Evolutionary conservation across 2,888 invertebrate species (phyloP).

Genomic region (Koerneria pararmatus): DNA sequence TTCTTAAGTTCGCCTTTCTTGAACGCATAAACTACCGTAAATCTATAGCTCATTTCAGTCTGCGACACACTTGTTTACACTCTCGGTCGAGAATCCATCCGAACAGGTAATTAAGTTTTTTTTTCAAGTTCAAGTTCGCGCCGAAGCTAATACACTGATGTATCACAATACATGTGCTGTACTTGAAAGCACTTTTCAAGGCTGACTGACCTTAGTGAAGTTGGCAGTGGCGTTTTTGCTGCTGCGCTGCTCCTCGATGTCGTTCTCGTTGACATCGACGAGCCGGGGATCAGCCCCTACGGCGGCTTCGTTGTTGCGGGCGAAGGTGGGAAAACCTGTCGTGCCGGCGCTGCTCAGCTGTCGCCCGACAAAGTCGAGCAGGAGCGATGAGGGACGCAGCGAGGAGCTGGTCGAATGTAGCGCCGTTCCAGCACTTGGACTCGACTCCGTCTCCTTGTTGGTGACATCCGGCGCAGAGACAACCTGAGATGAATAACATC

Average conservation of each 20-base stretch:
- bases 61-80: no score
- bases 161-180: no score
- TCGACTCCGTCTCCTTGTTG: background rate
- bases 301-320: conserved; percentile 12
- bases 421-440: background rate
- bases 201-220: no score
- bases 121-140: no score
- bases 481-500: conserved; percentile 21
- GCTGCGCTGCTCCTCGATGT: conserved; percentile 36
- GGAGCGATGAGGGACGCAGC: conserved; percentile 15
- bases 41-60: no score
- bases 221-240: background rate
- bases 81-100: no score
- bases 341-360: background rate
- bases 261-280: conserved; percentile 59
- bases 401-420: background rate
- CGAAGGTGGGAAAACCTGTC: background rate
- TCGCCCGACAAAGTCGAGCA: conserved; percentile 20
- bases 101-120: no score
- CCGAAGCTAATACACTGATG: no score
- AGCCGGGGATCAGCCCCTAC: conserved; percentile 23
- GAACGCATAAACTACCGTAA: no score
- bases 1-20: no score
- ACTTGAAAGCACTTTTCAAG: no score
- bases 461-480: conserved; percentile 37